These are phyloP conservation scores for Strix occidentalis DNA, from an alignment of 2,797 vertebrate species.

Conservation along the genomic window DNA sequence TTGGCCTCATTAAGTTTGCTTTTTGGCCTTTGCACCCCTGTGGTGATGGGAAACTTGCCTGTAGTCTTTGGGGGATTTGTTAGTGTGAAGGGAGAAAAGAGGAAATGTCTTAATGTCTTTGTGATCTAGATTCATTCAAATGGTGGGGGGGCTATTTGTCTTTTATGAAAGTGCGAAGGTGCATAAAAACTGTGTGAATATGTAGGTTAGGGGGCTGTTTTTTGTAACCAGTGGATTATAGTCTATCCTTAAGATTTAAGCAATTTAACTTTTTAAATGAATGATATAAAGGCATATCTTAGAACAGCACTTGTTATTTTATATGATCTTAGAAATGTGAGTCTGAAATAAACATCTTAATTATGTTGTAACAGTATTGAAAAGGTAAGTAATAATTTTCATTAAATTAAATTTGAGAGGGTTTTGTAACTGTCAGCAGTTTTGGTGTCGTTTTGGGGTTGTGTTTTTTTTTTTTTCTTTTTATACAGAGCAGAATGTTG, in stretches of 20 bases:
- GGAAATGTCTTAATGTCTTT: constrained; percentile 46
- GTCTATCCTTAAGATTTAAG: neutral
- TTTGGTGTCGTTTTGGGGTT: neutral
- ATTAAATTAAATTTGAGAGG: neutral
- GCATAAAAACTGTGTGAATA: constrained; percentile 41
- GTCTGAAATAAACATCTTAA: neutral
- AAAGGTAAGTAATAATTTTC: neutral
- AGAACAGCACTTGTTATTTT: neutral
- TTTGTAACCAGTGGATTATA: neutral
- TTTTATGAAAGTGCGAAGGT: constrained; percentile 19
- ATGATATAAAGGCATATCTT: neutral
- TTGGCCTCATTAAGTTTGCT: constrained; percentile 62
- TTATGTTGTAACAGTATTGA: neutral
- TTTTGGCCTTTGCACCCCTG: constrained; percentile 66
- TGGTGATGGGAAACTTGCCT: constrained; percentile 32
- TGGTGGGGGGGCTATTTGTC: neutral
- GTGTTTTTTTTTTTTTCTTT: neutral
- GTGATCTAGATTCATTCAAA: constrained; percentile 27
- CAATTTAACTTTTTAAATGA: neutral
- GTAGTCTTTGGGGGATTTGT: constrained; percentile 37
- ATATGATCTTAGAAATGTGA: neutral
- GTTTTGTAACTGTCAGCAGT: neutral
- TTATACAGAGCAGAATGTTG: neutral
- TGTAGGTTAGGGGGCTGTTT: neutral
- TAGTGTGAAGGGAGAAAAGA: constrained; percentile 1